Percentiles rank a stretch among this genome's conserved stretches.
phyloP scores from a whole-genome alignment of 2,888 invertebrate genomes.

The Ophion costatus region DNA sequence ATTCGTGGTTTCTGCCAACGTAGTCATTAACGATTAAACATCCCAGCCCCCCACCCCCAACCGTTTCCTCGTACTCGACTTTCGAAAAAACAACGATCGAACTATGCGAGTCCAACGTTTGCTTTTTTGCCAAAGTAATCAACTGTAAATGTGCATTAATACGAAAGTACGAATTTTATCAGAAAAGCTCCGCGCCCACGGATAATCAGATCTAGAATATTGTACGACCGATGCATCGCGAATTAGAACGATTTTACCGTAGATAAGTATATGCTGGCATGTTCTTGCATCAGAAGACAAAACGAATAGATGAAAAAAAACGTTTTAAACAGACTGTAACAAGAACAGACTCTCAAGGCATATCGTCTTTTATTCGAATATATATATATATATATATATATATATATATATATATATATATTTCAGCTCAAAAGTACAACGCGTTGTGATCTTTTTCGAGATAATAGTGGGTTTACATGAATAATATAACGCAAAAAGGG shows the following conservation, averaged over 20 bases:
- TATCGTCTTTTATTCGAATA: slow-evolving; percentile 62
- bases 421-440: slow-evolving; percentile 67
- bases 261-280: slow-evolving; percentile 26
- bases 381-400: slow-evolving; percentile 26
- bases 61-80: slow-evolving; percentile 14
- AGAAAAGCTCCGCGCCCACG: slow-evolving; percentile 51
- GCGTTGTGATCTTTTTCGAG: slow-evolving; percentile 64
- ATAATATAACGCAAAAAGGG: slow-evolving; percentile 16
- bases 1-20: background rate
- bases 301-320: background rate
- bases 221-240: slow-evolving; percentile 30
- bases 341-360: slow-evolving; percentile 50
- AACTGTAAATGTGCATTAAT: slow-evolving; percentile 40
- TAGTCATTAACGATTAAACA: background rate
- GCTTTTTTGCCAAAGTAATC: slow-evolving; percentile 59
- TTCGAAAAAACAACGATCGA: slow-evolving; percentile 20
- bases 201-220: slow-evolving; percentile 47
- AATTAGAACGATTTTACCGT: slow-evolving; percentile 44
- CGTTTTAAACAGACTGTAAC: no score
- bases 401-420: slow-evolving; percentile 21
- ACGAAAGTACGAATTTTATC: slow-evolving; percentile 61
- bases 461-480: slow-evolving; percentile 43
- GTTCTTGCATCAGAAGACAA: slow-evolving; percentile 7
- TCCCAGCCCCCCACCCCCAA: background rate
- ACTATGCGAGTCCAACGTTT: slow-evolving; percentile 43